Evolutionary conservation across 2,888 invertebrate species (phyloP), one percentile per base, ranked within the genome.

Genomic region (Abrostola tripartita): DNA sequence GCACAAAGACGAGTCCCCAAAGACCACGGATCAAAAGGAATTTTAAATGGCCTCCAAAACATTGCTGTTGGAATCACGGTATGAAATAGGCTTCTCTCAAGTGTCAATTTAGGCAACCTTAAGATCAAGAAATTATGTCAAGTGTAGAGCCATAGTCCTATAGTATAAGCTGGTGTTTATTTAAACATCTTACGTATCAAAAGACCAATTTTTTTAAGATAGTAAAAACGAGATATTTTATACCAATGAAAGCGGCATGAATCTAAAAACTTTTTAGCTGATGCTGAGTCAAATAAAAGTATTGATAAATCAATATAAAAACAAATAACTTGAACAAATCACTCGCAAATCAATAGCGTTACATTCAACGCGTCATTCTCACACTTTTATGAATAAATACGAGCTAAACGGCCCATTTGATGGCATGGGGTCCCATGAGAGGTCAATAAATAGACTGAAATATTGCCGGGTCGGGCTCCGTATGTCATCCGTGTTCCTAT

Each of bases 301-400:
- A n/a, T n/a, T n/a, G n/a, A n/a, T n/a, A n/a, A n/a, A n/a, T n/a
- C n/a, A n/a, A n/a, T n/a, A n/a, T n/a, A n/a, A n/a, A n/a, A 8
- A 52, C 51, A 52, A 52, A 44, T 49, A 6, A 44, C 12, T 24
- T 24, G 24, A 56, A 53, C 67, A 40, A 60, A 56, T 53, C 7
- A 24, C 24, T 24, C 36, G 11, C 2, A 54, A 60, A 69, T 54
- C 60, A 58, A 52, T 60, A 60, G 35, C 37, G 61, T 12, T 9
- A 24, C 5, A 24, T 50, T 41, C 50, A 11, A 10, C 57, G 60
- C 44, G 49, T 10, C 47, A 49, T 41, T 37, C 41, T 36, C 52
- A 40, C 42, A 54, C 38, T 78, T 78, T 78, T 75, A 68, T 62
- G 63, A 64, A 78, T 76, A 76, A 65, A 63, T 65, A 57, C 10